Evolutionary conservation across 2,113 vertebrate genomes (phyloP).

Genomic region (Fulica atra): DNA sequence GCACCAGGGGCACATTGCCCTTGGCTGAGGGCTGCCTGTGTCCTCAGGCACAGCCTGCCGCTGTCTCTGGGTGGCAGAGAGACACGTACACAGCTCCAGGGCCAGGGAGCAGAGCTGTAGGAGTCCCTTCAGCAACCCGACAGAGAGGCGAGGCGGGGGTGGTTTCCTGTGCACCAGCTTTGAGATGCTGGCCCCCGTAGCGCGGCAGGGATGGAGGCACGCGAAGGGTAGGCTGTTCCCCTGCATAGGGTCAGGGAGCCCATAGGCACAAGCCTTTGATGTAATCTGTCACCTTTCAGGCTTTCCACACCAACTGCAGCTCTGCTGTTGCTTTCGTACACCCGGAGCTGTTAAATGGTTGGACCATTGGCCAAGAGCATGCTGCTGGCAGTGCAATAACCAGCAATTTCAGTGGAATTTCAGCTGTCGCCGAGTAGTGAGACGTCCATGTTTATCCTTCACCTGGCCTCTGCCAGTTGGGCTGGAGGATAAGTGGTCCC

Average conservation of each 20-base stretch:
- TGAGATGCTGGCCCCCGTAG: background rate
- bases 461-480: slow-evolving; percentile 45
- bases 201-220: background rate
- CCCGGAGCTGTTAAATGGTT: background rate
- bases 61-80: background rate
- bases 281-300: background rate
- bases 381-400: background rate
- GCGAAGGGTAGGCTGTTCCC: fast-evolving
- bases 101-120: background rate
- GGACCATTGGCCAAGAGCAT: background rate
- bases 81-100: fast-evolving
- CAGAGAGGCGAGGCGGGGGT: fast-evolving
- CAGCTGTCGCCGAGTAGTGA: background rate
- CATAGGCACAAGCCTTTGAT: background rate
- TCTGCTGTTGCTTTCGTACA: background rate
- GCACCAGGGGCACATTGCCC: background rate
- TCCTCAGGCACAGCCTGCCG: fast-evolving
- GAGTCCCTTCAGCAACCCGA: background rate
- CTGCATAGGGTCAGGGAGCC: fast-evolving
- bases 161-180: too few species aligned
- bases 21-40: background rate
- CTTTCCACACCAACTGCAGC: background rate
- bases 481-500: slow-evolving; percentile 46
- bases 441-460: slow-evolving; percentile 25
- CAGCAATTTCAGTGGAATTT: slow-evolving; percentile 13